These are phyloP conservation scores for Rhynchonycteris naso DNA, from an alignment of 2,797 vertebrate genomes.

Conservation along the genomic window DNA sequence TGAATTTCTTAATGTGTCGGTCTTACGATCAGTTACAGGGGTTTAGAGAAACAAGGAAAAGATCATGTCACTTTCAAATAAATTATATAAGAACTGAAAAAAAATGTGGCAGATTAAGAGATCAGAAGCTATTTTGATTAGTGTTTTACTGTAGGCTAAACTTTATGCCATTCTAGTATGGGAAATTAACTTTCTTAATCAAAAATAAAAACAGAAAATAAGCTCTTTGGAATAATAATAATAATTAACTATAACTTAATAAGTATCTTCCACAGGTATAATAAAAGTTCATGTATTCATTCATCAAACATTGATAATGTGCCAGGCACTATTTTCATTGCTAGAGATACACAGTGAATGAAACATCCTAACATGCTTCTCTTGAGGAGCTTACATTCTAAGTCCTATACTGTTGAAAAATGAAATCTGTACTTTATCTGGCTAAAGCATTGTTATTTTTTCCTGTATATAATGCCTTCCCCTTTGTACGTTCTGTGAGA, in stretches of 20 bases:
- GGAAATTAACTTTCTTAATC: neutral
- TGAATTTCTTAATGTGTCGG: neutral
- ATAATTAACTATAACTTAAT: slow-evolving; percentile 13
- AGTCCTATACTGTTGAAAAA: neutral
- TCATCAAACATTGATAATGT: neutral
- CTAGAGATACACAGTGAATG: neutral
- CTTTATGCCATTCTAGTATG: neutral
- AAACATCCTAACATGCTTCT: neutral
- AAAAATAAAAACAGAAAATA: neutral
- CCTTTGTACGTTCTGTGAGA: neutral
- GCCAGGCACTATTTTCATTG: neutral
- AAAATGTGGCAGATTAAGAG: neutral
- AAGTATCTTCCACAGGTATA: neutral
- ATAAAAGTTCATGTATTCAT: neutral
- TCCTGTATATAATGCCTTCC: neutral
- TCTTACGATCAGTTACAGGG: neutral
- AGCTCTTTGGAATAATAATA: neutral
- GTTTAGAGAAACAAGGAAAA: slow-evolving; percentile 15
- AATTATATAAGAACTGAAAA: neutral
- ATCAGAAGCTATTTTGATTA: neutral
- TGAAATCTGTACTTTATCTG: neutral
- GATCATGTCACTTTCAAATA: neutral
- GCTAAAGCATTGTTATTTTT: neutral
- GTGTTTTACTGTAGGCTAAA: neutral
- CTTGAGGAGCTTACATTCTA: neutral